These are phyloP conservation scores for Clarias gariepinus DNA, from an alignment of 2,113 vertebrate genomes.

Conservation along the genomic window DNA sequence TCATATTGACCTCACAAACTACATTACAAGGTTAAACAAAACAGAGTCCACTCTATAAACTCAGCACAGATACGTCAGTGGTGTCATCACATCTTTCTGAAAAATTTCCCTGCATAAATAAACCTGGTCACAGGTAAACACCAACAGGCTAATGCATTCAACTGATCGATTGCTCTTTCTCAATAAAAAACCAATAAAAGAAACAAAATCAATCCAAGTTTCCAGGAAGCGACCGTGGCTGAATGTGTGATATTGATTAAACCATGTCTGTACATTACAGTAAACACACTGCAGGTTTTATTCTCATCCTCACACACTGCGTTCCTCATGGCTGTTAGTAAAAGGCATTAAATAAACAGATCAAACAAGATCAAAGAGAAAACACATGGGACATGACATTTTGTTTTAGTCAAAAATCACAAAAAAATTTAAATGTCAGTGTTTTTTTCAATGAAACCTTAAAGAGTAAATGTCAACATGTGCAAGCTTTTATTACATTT, in stretches of 20 bases:
- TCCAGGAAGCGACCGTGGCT: constrained; percentile 7
- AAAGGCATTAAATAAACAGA: background rate
- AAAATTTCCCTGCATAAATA: background rate
- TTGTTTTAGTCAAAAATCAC: background rate
- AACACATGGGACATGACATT: background rate
- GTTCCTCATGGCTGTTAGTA: background rate
- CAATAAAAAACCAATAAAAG: constrained; percentile 27
- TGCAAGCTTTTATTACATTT: background rate
- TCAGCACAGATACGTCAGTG: background rate
- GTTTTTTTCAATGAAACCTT: background rate
- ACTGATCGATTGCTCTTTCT: background rate
- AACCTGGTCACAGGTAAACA: background rate
- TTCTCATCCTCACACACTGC: background rate
- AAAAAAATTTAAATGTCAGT: background rate
- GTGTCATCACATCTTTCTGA: background rate
- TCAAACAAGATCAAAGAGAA: background rate
- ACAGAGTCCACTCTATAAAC: background rate
- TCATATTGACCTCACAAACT: background rate
- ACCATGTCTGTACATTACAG: constrained; percentile 5
- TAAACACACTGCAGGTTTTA: background rate
- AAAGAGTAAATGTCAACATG: background rate
- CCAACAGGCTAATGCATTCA: background rate
- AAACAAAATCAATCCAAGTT: constrained; percentile 11
- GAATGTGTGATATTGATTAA: constrained; percentile 18
- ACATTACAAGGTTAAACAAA: background rate